A percentile compares a stretch with the other conserved stretches of the same genome.
Conservation (phyloP, 2,797 vertebrate species). For the Florisuga fusca region DNA sequence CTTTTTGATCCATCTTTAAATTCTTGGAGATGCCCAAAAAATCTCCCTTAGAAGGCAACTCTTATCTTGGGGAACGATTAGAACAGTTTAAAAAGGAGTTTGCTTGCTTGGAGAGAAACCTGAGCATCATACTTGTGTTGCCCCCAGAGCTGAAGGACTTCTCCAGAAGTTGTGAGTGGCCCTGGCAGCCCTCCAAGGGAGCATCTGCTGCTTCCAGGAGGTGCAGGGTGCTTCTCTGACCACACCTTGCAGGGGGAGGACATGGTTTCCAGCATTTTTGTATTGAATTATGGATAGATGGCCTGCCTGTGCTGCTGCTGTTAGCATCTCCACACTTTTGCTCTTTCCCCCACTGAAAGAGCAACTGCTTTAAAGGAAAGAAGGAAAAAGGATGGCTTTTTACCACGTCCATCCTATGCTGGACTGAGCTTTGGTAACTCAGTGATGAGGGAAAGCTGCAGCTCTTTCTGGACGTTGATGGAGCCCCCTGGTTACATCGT, state of each 20-base stretch:
- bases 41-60: not conserved
- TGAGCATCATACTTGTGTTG: not conserved
- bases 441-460: not conserved
- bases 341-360: not conserved
- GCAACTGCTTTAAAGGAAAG: not conserved
- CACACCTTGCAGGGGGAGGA: rapidly evolving
- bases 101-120: not conserved
- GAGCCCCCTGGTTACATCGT: not conserved
- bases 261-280: not conserved
- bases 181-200: not conserved
- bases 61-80: not conserved
- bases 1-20: not conserved
- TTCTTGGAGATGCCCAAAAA: not conserved
- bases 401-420: rapidly evolving
- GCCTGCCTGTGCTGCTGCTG: rapidly evolving
- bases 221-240: not conserved
- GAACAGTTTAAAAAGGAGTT: not conserved
- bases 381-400: not conserved
- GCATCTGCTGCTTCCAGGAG: not conserved
- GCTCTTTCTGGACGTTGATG: rapidly evolving
- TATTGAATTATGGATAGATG: not conserved
- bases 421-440: not conserved
- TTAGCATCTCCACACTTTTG: not conserved
- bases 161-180: not conserved
- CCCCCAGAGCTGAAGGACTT: not conserved